Evolutionary conservation across 2,797 vertebrate species (phyloP).

Genomic region (Erpetoichthys calabaricus): DNA sequence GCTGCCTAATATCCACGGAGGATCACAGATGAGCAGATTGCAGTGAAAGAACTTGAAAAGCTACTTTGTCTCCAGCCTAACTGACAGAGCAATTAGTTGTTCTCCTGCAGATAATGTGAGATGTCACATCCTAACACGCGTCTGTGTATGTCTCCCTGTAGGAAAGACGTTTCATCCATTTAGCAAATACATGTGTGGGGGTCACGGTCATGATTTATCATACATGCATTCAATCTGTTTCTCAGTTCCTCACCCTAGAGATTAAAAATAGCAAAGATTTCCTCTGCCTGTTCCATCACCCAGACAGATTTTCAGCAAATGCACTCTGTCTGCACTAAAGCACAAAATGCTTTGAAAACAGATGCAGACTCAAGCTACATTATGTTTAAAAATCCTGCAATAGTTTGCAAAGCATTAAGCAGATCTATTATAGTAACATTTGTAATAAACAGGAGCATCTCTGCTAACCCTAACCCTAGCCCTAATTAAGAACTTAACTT

Average conservation of each 20-base stretch:
- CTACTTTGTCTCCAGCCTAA: constrained; percentile 3
- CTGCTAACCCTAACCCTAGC: too few relatives aligned
- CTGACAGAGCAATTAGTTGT: constrained; percentile 6
- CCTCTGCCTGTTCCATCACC: neutral
- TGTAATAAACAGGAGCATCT: too few relatives aligned
- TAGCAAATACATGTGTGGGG: neutral
- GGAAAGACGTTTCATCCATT: neutral
- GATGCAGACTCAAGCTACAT: too few relatives aligned
- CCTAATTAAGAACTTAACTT: too few relatives aligned
- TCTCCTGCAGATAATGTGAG: constrained; percentile 7
- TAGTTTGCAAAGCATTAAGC: too few relatives aligned
- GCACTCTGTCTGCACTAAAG: too few relatives aligned
- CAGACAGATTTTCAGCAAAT: too few relatives aligned
- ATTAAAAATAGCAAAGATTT: neutral
- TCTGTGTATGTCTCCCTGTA: neutral
- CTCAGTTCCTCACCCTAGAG: neutral
- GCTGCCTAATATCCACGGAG: too few relatives aligned
- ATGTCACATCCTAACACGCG: constrained; percentile 6
- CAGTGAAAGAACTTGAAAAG: neutral
- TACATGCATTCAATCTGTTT: neutral
- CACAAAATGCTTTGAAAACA: too few relatives aligned
- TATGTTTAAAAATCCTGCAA: too few relatives aligned
- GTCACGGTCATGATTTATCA: neutral
- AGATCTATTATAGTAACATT: too few relatives aligned
- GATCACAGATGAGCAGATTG: neutral